phyloP scores from a whole-genome alignment of 2,888 invertebrate genomes.

The Acrobasis repandana region DNA sequence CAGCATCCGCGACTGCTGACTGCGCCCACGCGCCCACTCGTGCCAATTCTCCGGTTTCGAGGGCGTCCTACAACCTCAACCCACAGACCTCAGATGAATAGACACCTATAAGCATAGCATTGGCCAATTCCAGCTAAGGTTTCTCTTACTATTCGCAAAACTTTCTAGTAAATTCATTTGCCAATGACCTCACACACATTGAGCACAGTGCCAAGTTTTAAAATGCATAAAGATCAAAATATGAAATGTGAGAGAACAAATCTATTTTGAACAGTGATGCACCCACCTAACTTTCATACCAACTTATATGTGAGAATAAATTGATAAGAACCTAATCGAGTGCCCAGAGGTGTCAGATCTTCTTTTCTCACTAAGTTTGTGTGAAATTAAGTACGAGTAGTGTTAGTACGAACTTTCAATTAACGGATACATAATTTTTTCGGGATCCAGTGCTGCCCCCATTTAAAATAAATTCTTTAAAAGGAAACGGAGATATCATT shows the following conservation, averaged over 20 bases:
- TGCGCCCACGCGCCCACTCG: slow-evolving; percentile 60
- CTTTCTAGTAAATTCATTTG: slow-evolving; percentile 28
- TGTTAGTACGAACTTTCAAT: too few species aligned
- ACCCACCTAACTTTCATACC: not conserved
- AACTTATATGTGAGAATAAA: too few species aligned
- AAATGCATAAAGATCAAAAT: slow-evolving; percentile 40
- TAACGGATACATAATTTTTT: too few species aligned
- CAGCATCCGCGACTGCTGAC: slow-evolving; percentile 53
- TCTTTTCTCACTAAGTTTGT: too few species aligned
- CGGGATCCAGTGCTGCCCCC: too few species aligned
- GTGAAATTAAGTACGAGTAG: too few species aligned
- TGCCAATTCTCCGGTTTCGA: slow-evolving; percentile 63
- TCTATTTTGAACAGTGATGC: not conserved
- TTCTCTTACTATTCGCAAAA: slow-evolving; percentile 10
- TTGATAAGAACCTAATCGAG: too few species aligned
- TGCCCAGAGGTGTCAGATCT: too few species aligned
- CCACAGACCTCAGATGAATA: slow-evolving; percentile 50
- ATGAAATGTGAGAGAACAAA: not conserved
- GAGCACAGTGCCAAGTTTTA: slow-evolving; percentile 53
- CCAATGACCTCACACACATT: slow-evolving; percentile 49
- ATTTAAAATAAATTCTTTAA: too few species aligned
- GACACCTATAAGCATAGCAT: slow-evolving; percentile 22
- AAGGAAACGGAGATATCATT: too few species aligned
- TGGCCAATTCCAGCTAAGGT: not conserved
- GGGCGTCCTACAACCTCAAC: slow-evolving; percentile 57